phyloP scores from a whole-genome alignment of 1,140 invertebrate species.

The Rhynchophorus ferrugineus region DNA sequence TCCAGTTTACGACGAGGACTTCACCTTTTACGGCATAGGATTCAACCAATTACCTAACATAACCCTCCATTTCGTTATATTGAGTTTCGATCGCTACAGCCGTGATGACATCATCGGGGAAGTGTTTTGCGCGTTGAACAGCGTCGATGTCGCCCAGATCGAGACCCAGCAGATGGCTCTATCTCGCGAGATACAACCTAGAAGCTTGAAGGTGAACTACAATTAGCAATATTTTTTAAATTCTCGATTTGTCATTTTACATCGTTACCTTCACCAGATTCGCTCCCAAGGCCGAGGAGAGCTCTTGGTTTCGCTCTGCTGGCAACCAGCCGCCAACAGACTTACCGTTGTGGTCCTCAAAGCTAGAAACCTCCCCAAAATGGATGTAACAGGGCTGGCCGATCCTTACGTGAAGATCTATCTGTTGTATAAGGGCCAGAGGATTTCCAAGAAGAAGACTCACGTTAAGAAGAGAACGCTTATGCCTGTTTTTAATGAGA shows the following conservation, averaged over 20 bases:
- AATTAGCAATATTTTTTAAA: slow-evolving; percentile 4
- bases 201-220: slow-evolving; percentile 76
- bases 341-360: slow-evolving; percentile 88
- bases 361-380: slow-evolving; percentile 87
- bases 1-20: slow-evolving; percentile 93
- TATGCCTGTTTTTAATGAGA: slow-evolving; percentile 98
- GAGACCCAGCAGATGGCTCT: slow-evolving; percentile 71
- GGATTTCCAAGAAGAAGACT: slow-evolving; percentile 98
- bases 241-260: too few species aligned
- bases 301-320: slow-evolving; percentile 84
- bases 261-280: slow-evolving; percentile 67
- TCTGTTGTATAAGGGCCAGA: slow-evolving; percentile 84
- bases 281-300: slow-evolving; percentile 82
- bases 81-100: slow-evolving; percentile 95
- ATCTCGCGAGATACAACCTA: slow-evolving; percentile 75
- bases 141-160: slow-evolving; percentile 68
- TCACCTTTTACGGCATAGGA: slow-evolving; percentile 90
- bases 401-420: slow-evolving; percentile 96
- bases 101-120: slow-evolving; percentile 96
- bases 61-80: slow-evolving; percentile 86
- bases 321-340: slow-evolving; percentile 84
- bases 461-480: slow-evolving; percentile 96
- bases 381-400: slow-evolving; percentile 85
- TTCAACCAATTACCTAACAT: slow-evolving; percentile 76
- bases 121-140: slow-evolving; percentile 78